These are phyloP conservation scores for Xiphias gladius DNA, from an alignment of 2,113 vertebrate genomes.

Conservation along the genomic window DNA sequence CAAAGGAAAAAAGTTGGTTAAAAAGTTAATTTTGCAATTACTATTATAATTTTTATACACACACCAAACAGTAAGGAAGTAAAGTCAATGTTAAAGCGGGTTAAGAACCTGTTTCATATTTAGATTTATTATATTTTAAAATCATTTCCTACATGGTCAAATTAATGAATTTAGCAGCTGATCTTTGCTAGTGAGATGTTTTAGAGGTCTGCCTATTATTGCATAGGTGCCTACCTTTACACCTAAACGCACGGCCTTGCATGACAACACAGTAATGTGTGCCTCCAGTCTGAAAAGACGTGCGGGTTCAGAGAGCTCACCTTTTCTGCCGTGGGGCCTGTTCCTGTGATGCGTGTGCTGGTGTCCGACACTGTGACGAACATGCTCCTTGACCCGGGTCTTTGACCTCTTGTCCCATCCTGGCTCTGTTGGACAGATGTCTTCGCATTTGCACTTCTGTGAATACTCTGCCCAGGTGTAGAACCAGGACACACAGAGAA, in stretches of 20 bases:
- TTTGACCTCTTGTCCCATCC: conserved; percentile 57
- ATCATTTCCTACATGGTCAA: not conserved
- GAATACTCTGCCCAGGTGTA: conserved; percentile 75
- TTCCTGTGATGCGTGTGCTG: conserved; percentile 64
- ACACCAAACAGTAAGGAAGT: not conserved
- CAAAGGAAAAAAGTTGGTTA: not conserved
- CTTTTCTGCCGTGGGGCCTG: conserved; percentile 78
- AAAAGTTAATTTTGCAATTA: not conserved
- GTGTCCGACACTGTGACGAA: conserved; percentile 61
- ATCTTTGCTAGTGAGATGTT: not conserved
- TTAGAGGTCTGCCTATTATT: not conserved
- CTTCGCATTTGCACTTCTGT: conserved; percentile 76
- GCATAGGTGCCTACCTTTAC: not conserved
- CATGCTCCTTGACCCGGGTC: conserved; percentile 69
- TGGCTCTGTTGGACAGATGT: conserved; percentile 66
- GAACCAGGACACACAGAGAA: conserved; percentile 75
- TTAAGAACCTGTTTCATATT: not conserved
- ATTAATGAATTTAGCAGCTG: not conserved
- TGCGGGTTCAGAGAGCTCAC: conserved; percentile 57
- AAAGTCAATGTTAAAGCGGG: not conserved
- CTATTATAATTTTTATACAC: not conserved
- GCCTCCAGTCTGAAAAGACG: not conserved
- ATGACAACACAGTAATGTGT: not conserved
- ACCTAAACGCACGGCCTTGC: not conserved
- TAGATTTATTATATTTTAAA: not conserved